Percentiles rank a stretch among this genome's conserved stretches.
Evolutionary conservation across 2,888 invertebrate genomes (phyloP).

Genomic region (Ormyrus rosae): DNA sequence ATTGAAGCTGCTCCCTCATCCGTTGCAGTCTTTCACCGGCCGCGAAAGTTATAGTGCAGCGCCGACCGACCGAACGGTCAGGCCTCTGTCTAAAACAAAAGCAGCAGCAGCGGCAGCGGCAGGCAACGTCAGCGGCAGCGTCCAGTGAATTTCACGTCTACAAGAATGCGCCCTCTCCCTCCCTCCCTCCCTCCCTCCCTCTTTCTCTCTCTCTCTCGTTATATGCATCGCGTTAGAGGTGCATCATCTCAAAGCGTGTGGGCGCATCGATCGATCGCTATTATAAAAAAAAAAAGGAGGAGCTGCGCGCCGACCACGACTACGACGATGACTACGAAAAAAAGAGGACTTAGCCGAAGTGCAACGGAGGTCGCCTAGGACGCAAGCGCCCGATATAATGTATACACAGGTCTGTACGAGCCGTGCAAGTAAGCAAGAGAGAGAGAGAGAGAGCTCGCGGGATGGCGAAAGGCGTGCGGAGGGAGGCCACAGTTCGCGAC

Average conservation of each 20-base stretch:
- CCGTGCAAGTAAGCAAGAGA: not conserved
- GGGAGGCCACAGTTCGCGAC: constrained; percentile 67
- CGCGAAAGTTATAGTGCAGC: constrained; percentile 28
- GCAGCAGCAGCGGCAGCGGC: not conserved
- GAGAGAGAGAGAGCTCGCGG: constrained; percentile 56
- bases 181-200: constrained; percentile 9
- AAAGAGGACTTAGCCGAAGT: constrained; percentile 33
- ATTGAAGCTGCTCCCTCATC: constrained; percentile 44
- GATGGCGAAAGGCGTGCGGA: constrained; percentile 27
- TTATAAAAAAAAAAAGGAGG: constrained; percentile 62
- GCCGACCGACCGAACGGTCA: constrained; percentile 14
- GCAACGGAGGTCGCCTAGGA: constrained; percentile 22
- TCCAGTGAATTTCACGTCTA: constrained; percentile 60
- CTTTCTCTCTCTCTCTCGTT: constrained; percentile 37
- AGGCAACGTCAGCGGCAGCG: constrained; percentile 47
- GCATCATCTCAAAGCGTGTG: constrained; percentile 53
- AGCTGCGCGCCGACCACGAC: constrained; percentile 54
- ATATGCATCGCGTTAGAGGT: constrained; percentile 62
- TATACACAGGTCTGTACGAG: not conserved
- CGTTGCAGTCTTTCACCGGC: constrained; percentile 20
- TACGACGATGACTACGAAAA: not conserved
- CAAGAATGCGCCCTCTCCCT: constrained; percentile 48
- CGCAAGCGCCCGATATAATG: constrained; percentile 17
- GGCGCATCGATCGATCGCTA: constrained; percentile 63
- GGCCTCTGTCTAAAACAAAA: constrained; percentile 47